Percentiles rank a stretch among this genome's conserved stretches.
Conservation (phyloP, 2,888 invertebrate species). For the Ichneumoninae sp. region DNA sequence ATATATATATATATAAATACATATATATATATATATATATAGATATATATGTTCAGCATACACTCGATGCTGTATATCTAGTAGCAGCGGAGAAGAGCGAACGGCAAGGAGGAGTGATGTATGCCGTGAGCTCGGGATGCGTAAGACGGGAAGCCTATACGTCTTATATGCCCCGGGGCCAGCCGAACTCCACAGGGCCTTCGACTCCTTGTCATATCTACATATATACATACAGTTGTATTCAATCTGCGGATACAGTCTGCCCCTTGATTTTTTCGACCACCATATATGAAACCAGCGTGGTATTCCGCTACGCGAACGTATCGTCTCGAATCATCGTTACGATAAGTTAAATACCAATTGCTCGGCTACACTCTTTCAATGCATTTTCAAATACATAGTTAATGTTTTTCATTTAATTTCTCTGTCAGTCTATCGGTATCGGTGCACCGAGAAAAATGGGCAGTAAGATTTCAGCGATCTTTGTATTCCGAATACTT, state of each 20-base stretch:
- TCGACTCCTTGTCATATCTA: conserved; percentile 43
- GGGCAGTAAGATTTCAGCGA: not conserved
- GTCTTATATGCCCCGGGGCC: conserved; percentile 59
- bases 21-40: no score
- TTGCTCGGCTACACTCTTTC: not conserved
- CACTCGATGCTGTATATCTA: conserved; percentile 36
- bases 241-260: conserved; percentile 42
- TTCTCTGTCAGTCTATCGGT: not conserved
- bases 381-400: not conserved
- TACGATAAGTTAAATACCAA: not conserved
- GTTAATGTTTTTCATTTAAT: not conserved
- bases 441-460: not conserved
- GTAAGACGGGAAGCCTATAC: conserved; percentile 77
- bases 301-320: not conserved
- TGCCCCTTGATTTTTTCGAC: conserved; percentile 8
- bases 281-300: conserved; percentile 1
- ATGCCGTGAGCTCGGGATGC: conserved; percentile 75
- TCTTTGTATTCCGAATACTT: no score
- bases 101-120: conserved; percentile 73
- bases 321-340: not conserved
- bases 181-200: conserved; percentile 57
- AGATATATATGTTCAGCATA: not conserved
- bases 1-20: not conserved
- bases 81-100: conserved; percentile 34
- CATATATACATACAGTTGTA: conserved; percentile 12